Evolutionary conservation across 2,113 vertebrate species (phyloP).

Genomic region (Zosterops hypoxanthus): DNA sequence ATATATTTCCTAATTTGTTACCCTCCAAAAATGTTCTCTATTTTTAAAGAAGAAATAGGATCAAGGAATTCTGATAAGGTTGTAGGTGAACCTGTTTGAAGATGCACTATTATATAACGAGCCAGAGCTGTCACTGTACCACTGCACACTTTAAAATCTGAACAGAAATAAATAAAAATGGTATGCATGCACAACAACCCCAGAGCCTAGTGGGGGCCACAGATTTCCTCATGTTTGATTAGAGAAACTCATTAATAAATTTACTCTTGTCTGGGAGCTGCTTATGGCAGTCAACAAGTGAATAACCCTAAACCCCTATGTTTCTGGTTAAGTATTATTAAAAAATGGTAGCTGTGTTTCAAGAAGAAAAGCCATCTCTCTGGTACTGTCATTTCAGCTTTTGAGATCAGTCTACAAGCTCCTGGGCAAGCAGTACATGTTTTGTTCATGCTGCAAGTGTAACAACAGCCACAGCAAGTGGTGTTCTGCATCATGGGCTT

Average conservation of each 20-base stretch:
- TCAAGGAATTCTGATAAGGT: background rate
- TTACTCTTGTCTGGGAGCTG: background rate
- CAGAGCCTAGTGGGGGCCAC: background rate
- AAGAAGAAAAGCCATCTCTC: background rate
- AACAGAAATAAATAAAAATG: background rate
- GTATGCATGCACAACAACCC: background rate
- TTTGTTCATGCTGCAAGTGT: background rate
- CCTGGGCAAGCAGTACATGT: background rate
- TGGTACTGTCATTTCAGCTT: background rate
- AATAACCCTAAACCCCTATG: background rate
- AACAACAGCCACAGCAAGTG: background rate
- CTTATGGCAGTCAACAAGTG: background rate
- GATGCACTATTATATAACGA: background rate
- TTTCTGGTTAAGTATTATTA: background rate
- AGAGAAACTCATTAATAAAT: background rate
- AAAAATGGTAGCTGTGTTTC: background rate
- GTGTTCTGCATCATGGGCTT: background rate
- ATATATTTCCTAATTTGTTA: background rate
- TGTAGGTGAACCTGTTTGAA: background rate
- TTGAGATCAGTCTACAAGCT: background rate
- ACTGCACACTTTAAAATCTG: background rate
- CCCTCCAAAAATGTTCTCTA: background rate
- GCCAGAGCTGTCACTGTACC: background rate
- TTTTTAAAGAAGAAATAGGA: background rate
- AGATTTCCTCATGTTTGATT: background rate